Conservation (phyloP, 2,888 invertebrate genomes). For the Lycia hirtaria region DNA sequence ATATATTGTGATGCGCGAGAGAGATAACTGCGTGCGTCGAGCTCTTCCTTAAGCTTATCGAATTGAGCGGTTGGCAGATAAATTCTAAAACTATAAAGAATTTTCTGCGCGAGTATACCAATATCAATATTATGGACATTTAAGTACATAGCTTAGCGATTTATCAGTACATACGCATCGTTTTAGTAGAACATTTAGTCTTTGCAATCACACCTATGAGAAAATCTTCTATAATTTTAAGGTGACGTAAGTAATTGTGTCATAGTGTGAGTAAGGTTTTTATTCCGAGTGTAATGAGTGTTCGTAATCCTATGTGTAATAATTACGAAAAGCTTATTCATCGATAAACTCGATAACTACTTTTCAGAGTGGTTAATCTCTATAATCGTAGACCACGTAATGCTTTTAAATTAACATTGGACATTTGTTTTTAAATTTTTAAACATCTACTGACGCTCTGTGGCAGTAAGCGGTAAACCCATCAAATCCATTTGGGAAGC, state of each 20-base stretch:
- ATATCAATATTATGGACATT: background rate
- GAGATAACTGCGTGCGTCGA: no score
- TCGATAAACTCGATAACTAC: background rate
- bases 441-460: no score
- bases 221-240: slow-evolving; percentile 13
- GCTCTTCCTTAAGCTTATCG: no score
- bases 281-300: background rate
- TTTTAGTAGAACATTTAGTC: background rate
- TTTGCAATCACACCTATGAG: background rate
- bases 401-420: no score
- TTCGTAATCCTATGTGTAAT: slow-evolving; percentile 15
- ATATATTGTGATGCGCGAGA: no score
- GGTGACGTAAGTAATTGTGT: slow-evolving; percentile 20
- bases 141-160: slow-evolving; percentile 4
- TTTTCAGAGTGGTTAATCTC: no score
- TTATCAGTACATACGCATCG: slow-evolving; percentile 1
- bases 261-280: slow-evolving; percentile 20
- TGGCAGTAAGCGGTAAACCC: no score
- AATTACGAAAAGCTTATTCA: slow-evolving; percentile 15
- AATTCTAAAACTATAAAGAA: no score
- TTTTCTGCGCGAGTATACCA: background rate
- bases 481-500: no score
- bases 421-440: no score
- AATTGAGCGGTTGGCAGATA: no score
- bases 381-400: no score